phyloP scores from a whole-genome alignment of 2,888 invertebrate species.

The Acanthosepion pharaonis region DNA sequence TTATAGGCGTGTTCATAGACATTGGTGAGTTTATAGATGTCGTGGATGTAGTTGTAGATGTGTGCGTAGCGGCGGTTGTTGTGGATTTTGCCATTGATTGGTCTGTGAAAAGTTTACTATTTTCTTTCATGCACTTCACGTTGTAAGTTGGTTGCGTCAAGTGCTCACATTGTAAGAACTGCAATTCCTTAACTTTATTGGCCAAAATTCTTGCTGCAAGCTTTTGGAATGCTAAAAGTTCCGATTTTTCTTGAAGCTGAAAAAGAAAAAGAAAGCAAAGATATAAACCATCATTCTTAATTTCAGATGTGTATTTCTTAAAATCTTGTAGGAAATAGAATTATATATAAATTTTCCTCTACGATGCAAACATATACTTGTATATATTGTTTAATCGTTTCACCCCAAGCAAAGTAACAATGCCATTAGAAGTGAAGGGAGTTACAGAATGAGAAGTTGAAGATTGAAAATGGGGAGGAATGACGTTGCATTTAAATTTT shows the following conservation, averaged over 20 bases:
- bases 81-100: background rate
- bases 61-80: background rate
- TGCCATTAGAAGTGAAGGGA: too few relatives aligned
- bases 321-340: too few relatives aligned
- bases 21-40: background rate
- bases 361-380: too few relatives aligned
- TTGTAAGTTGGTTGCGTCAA: background rate
- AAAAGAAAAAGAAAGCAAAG: conserved; percentile 48
- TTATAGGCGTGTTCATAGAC: background rate
- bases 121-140: background rate
- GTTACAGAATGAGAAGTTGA: too few relatives aligned
- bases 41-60: background rate
- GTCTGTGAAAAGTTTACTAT: background rate
- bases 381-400: too few relatives aligned
- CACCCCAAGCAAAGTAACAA: too few relatives aligned
- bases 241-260: conserved; percentile 69
- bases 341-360: too few relatives aligned
- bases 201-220: conserved; percentile 69
- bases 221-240: conserved; percentile 70
- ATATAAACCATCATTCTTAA: too few relatives aligned
- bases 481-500: too few relatives aligned
- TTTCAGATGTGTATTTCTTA: too few relatives aligned
- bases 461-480: too few relatives aligned
- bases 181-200: conserved; percentile 61
- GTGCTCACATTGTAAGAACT: conserved; percentile 49